Evolutionary conservation across 2,113 vertebrate species (phyloP).

Genomic region (Anhinga rufa): DNA sequence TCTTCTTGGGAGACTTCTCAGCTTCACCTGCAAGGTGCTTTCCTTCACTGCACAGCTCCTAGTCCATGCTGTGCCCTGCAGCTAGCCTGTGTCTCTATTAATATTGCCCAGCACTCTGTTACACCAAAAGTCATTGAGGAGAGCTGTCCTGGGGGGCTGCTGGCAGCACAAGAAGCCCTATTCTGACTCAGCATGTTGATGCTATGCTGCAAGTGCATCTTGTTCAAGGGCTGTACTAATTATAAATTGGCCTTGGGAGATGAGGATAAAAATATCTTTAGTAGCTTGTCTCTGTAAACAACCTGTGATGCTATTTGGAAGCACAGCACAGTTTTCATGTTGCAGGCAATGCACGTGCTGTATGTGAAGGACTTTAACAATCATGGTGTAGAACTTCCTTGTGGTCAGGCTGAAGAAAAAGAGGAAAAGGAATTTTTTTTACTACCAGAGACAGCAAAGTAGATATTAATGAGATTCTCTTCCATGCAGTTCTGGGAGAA

Average conservation of each 20-base stretch:
- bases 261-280: slow-evolving; percentile 38
- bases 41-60: background rate
- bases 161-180: background rate
- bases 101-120: background rate
- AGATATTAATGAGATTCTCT: background rate
- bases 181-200: background rate
- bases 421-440: background rate
- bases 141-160: background rate
- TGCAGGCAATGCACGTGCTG: background rate
- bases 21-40: background rate
- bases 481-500: background rate
- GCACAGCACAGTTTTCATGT: background rate
- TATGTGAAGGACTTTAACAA: background rate
- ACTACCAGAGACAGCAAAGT: background rate
- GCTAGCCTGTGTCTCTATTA: accelerated
- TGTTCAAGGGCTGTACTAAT: slow-evolving; percentile 41
- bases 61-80: accelerated
- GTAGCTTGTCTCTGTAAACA: slow-evolving; percentile 35
- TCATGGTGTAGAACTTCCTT: background rate
- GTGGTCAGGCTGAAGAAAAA: background rate
- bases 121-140: background rate
- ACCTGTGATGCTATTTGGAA: slow-evolving; percentile 33
- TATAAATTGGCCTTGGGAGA: slow-evolving; percentile 46
- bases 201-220: background rate
- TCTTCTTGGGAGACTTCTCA: background rate